These are phyloP conservation scores for Anniella stebbinsi DNA, from an alignment of 2,797 vertebrate genomes.

Conservation along the genomic window DNA sequence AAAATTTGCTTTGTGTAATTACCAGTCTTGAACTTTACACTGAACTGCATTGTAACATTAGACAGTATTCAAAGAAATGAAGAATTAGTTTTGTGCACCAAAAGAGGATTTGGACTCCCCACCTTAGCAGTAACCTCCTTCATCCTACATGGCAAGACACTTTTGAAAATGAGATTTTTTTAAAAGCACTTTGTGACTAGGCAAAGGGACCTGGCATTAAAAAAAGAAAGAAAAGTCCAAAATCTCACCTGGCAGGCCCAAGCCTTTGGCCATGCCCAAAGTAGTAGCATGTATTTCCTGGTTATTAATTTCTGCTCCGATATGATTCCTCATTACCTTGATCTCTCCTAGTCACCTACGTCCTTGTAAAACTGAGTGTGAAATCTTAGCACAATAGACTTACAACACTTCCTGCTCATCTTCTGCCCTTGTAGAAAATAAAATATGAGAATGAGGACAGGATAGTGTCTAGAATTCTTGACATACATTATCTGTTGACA, in stretches of 20 bases:
- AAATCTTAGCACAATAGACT: neutral
- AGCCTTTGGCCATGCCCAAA: too few species aligned
- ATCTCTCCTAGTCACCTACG: accelerated
- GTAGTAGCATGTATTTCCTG: neutral
- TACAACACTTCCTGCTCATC: neutral
- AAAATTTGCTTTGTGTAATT: neutral
- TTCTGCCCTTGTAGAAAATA: neutral
- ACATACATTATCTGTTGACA: neutral
- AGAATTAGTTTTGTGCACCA: neutral
- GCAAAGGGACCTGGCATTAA: too few species aligned
- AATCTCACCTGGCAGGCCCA: too few species aligned
- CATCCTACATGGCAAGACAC: too few species aligned
- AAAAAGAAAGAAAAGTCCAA: too few species aligned
- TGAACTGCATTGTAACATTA: neutral
- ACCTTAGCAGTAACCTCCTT: too few species aligned
- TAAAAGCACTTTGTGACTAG: too few species aligned
- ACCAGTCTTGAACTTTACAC: neutral
- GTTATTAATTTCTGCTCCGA: neutral
- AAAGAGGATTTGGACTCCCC: too few species aligned
- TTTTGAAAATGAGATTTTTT: too few species aligned
- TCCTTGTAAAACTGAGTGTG: neutral
- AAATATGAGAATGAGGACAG: neutral
- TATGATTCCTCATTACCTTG: neutral
- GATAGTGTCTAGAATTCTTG: neutral
- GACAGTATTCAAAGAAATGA: neutral